A percentile compares a stretch with the other conserved stretches of the same genome.
Conservation (phyloP, 2,888 invertebrate genomes). For the Calliopum simillimum region DNA sequence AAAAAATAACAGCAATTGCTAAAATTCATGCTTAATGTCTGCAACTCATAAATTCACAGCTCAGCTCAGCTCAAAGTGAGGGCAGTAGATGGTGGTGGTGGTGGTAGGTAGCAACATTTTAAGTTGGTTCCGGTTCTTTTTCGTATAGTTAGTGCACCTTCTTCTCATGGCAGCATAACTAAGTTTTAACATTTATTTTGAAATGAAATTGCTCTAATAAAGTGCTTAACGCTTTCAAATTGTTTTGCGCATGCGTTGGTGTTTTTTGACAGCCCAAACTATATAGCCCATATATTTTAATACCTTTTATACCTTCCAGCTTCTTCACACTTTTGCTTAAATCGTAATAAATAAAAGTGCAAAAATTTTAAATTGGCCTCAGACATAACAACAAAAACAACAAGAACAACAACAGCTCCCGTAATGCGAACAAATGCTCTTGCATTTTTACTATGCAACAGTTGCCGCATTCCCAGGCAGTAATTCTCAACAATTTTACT, state of each 20-base stretch:
- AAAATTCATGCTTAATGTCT: conserved; percentile 32
- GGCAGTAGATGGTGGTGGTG: neutral
- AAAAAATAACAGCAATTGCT: too few species aligned
- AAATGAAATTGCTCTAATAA: conserved; percentile 35
- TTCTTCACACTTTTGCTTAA: neutral
- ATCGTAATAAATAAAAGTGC: conserved; percentile 38
- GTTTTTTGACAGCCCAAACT: neutral
- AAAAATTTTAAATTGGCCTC: conserved; percentile 38
- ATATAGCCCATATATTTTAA: neutral
- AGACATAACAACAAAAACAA: conserved; percentile 11
- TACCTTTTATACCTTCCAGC: conserved; percentile 2
- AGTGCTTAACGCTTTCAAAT: conserved; percentile 35
- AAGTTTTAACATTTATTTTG: neutral
- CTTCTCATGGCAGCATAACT: neutral
- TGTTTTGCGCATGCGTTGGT: conserved; percentile 19
- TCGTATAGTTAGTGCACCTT: neutral
- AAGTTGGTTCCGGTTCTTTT: neutral
- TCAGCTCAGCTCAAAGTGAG: conserved; percentile 15
- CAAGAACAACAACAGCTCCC: conserved; percentile 3
- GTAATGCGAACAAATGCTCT: neutral
- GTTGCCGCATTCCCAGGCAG: conserved; percentile 47
- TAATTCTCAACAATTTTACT: conserved; percentile 52
- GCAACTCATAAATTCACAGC: conserved; percentile 39
- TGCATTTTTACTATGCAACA: conserved; percentile 47
- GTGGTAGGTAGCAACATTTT: neutral